phyloP scores from a whole-genome alignment of 2,113 vertebrate genomes.

The Gopherus evgoodei region DNA sequence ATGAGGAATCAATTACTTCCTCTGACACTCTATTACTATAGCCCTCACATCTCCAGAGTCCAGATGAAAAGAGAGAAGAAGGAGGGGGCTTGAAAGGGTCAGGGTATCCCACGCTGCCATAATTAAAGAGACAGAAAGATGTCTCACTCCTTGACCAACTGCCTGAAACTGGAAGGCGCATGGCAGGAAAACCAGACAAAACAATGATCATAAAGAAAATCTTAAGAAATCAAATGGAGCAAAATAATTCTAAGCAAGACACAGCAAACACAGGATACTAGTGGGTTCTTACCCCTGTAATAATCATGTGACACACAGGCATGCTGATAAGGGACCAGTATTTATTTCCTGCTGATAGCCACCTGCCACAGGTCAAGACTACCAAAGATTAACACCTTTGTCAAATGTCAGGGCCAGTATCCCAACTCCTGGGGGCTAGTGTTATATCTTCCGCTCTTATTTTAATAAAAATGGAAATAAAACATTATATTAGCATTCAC shows the following conservation, averaged over 20 bases:
- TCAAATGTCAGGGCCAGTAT: not conserved
- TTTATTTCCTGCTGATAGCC: not conserved
- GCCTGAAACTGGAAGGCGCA: not conserved
- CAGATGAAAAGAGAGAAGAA: constrained; percentile 71
- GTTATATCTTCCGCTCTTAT: constrained; percentile 26
- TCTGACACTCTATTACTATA: constrained; percentile 78
- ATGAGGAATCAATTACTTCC: constrained; percentile 84
- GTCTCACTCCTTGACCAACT: constrained; percentile 57
- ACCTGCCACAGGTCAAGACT: constrained; percentile 11
- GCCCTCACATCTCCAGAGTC: constrained; percentile 72
- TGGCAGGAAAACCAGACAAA: constrained; percentile 54
- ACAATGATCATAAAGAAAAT: not conserved
- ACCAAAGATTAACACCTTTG: not conserved
- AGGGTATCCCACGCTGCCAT: constrained; percentile 59
- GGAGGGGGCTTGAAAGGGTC: constrained; percentile 45
- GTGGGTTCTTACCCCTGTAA: constrained; percentile 13
- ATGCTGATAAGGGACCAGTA: constrained; percentile 13
- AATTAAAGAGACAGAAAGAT: constrained; percentile 66
- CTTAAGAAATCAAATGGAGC: constrained; percentile 62
- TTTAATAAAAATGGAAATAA: constrained; percentile 39
- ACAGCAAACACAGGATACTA: constrained; percentile 9
- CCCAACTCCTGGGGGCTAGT: not conserved
- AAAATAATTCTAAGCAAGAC: constrained; percentile 36
- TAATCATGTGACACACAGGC: not conserved
- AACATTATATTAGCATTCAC: not conserved